Conservation (phyloP, 2,888 invertebrate species). For the Phyllotreta cruciferae region DNA sequence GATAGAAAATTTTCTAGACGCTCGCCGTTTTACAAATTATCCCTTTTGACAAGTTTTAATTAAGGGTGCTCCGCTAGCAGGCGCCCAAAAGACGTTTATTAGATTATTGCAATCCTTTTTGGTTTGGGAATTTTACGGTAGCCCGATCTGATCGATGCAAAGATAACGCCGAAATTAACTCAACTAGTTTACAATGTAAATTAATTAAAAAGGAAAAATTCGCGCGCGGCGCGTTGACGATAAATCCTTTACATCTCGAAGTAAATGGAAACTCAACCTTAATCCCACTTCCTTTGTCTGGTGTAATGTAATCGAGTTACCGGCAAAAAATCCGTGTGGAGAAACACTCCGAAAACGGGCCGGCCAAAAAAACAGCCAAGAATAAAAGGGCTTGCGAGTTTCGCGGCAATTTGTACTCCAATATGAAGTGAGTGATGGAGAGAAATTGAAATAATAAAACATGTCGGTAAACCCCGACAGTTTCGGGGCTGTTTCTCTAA, state of each 20-base stretch:
- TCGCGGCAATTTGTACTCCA: constrained; percentile 20
- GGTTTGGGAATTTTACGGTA: neutral
- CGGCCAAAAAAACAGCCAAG: constrained; percentile 3
- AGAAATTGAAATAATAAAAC: constrained; percentile 28
- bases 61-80: constrained; percentile 22
- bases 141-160: constrained; percentile 4
- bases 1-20: constrained; percentile 13
- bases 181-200: no score
- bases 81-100: constrained; percentile 23
- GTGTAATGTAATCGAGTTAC: constrained; percentile 5
- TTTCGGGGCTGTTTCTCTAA: constrained; percentile 18
- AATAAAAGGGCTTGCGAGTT: constrained; percentile 14
- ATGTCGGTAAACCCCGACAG: constrained; percentile 21
- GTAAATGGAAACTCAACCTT: constrained; percentile 11
- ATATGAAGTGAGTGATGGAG: constrained; percentile 24
- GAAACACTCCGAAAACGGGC: constrained; percentile 1
- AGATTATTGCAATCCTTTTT: constrained; percentile 24
- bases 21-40: constrained; percentile 27
- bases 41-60: constrained; percentile 31
- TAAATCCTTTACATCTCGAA: constrained; percentile 2
- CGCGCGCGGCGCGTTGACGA: neutral
- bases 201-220: constrained; percentile 1
- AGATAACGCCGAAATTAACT: neutral
- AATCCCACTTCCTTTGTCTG: constrained; percentile 16
- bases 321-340: constrained; percentile 10